phyloP scores from a whole-genome alignment of 2,113 vertebrate genomes.

The Psammodynastes pulverulentus region DNA sequence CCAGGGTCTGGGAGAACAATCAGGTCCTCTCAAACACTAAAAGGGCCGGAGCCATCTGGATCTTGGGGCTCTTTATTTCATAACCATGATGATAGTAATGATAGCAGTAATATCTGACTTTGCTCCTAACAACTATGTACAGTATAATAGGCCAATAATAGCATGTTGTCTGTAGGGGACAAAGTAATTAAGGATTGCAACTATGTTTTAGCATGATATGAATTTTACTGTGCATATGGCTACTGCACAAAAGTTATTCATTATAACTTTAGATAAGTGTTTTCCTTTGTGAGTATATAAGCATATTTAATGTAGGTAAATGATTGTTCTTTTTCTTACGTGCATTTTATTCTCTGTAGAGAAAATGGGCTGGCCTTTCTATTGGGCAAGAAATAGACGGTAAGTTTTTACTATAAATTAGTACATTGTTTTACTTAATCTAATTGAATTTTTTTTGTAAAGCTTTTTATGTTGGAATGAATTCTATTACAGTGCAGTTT shows the following conservation, averaged over 20 bases:
- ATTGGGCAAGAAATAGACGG: slow-evolving; percentile 93
- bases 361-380: slow-evolving; percentile 95
- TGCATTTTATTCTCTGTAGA: slow-evolving; percentile 63
- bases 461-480: not conserved
- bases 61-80: not conserved
- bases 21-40: not conserved
- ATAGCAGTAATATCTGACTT: not conserved
- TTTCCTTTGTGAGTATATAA: not conserved
- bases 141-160: not conserved
- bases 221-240: not conserved
- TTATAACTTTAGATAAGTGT: not conserved
- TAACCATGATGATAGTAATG: not conserved
- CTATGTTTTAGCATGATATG: not conserved
- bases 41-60: not conserved
- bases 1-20: not conserved
- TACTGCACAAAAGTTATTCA: not conserved
- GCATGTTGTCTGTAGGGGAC: not conserved
- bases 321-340: slow-evolving; percentile 10
- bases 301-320: not conserved
- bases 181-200: not conserved
- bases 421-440: slow-evolving; percentile 8
- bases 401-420: slow-evolving; percentile 54
- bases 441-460: not conserved
- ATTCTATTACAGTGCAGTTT: not conserved
- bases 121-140: not conserved